Evolutionary conservation across 2,888 invertebrate species (phyloP), one percentile per base, ranked within the genome.

Genomic region (Graphium colonna): DNA sequence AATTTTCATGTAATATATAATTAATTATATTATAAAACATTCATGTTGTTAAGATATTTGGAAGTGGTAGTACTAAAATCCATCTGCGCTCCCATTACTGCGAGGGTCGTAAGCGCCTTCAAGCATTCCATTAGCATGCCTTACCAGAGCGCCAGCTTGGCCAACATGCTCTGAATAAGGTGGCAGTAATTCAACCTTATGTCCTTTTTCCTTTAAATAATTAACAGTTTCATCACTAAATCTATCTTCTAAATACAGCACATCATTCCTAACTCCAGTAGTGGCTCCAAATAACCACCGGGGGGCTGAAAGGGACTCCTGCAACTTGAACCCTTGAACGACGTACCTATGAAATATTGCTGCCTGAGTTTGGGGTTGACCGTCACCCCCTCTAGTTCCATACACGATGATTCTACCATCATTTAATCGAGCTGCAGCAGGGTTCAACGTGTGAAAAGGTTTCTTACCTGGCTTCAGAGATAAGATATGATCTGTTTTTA

Each of bases 271-370:
- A 40, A 73, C 71, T 4, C 72, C 73, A 52, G 58, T 15, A 16
- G 64, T 60, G 1, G 73, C 62, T 1, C 86, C 88, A 55, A 75
- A 86, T 7, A 84, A 21, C 88, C 87, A 88, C 52, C 88, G 75
- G 1, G 88, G 84, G 15, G 69, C 64, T 2, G 77, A 75, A 3
- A 88, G 57, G 26, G 82, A 63, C 17, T 62, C 58, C 59, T 87
- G 86, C 43, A 88, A 71, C 9, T 69, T 71, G 12, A 68, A 49
- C 4, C 73, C 73, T 63, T 88, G 86, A 8, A 87, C 68, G 1
- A 74, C 83, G 46, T 88, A 86, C 66, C 85, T 73, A 48, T 88
- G 85, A 51, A 88, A 88, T n/a, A 88, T 71, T 0, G 83, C 79
- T 16, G 87, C 78, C 68, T 88, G 88, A 2, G 79, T 84, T 63